Base-by-base conservation (phyloP, 37 sponge, comb jelly and placozoan genomes). In the Beroe ovata region DNA sequence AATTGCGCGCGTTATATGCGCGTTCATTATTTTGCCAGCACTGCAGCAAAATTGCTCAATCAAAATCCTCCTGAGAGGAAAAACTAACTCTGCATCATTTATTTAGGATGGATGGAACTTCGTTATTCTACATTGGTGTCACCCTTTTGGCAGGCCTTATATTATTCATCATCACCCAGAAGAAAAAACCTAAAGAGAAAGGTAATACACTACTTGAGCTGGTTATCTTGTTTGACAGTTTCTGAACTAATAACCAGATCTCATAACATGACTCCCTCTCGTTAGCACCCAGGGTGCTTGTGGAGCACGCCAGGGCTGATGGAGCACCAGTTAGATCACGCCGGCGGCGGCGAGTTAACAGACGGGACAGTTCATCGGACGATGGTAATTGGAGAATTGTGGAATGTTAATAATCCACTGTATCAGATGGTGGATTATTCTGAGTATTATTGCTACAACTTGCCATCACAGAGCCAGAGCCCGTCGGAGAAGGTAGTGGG, bases 101-200 rank as follows among this genome's bases (percentile, higher is more conserved):
- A 30, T 32, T 29, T 1, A 66, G 69, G 69, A 66, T 66, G 69
- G 69, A 66, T 37, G 34, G 69, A 34, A 66, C 69, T 18, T 66
- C 69, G 16, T 14, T 66, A 30, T 33, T 66, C 35, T 66, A 33
- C 69, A 66, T 66, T 6, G 84, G 47, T 41, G 11, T 77, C 28
- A 42, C 38, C 11, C 84, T 77, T 39, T 4, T 77, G 14, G 84
- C 84, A 21, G 84, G 84, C 21, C 28, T 77, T 14, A 42, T 77
- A 1, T 42, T 77, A 29, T 77, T 77, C 28, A 23, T 77, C 54
- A 77, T 77, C 84, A 77, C 36, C 38, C 84, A 77, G 84, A 77
- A 77, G 84, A 77, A 77, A 40, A 77, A 39, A 19, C 84, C 84
- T 6, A 77, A 77, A 77, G 84, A 77, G 28, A 77, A 42, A 77